Percentiles rank a stretch among this genome's conserved stretches.
Conservation (phyloP, 2,888 invertebrate species). For the Dendrolimus pini region DNA sequence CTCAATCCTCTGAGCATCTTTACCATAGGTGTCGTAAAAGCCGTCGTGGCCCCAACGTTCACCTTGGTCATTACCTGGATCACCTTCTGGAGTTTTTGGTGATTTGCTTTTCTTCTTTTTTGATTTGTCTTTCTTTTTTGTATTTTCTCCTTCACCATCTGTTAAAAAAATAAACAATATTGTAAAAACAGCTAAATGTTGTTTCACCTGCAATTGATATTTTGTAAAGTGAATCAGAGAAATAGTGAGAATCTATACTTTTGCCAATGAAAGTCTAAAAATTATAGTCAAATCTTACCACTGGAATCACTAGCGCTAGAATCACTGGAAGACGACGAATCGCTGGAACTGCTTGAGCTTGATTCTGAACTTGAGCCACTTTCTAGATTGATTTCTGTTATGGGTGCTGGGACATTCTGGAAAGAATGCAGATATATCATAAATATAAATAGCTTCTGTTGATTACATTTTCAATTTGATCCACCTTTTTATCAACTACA, state of each 20-base stretch:
- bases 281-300: constrained; percentile 25
- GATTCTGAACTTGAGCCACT: constrained; percentile 54
- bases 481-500: no score
- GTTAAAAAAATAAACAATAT: constrained; percentile 15
- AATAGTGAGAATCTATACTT: no score
- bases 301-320: constrained; percentile 58
- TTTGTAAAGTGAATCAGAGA: no score
- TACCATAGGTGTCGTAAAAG: constrained; percentile 62
- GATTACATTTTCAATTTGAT: no score
- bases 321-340: constrained; percentile 50
- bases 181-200: no score
- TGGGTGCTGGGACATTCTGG: constrained; percentile 56
- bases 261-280: no score
- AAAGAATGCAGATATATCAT: constrained; percentile 8
- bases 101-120: constrained; percentile 35
- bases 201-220: no score
- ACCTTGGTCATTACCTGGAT: constrained; percentile 27
- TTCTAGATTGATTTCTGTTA: constrained; percentile 52
- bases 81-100: constrained; percentile 30
- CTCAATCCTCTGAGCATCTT: constrained; percentile 44
- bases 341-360: constrained; percentile 45
- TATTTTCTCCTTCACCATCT: constrained; percentile 42
- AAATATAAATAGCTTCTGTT: no score
- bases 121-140: constrained; percentile 35
- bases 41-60: constrained; percentile 67